Conservation (phyloP, 1,140 invertebrate species). For the Trissolcus basalis region DNA sequence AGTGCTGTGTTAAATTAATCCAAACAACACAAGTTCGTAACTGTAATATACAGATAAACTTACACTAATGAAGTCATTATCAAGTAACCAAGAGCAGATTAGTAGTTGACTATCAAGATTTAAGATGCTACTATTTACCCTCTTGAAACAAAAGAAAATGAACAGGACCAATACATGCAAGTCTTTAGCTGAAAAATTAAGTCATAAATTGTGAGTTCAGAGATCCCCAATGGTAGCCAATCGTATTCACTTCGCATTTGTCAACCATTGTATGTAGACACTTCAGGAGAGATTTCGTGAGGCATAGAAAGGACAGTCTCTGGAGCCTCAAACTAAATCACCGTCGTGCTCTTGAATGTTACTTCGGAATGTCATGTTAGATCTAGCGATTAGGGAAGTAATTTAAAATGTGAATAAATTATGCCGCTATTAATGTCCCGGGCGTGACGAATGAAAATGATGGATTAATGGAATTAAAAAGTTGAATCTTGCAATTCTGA, state of each 20-base stretch:
- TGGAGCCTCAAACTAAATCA: conserved; percentile 57
- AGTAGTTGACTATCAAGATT: no score
- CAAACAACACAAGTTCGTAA: no score
- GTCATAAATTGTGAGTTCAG: not conserved
- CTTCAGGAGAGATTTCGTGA: conserved; percentile 45
- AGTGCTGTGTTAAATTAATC: no score
- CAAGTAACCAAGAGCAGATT: no score
- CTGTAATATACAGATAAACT: no score
- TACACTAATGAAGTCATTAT: no score
- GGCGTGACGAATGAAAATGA: conserved; percentile 61
- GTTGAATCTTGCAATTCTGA: conserved; percentile 54
- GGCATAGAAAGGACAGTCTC: conserved; percentile 53
- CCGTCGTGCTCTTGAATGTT: conserved; percentile 60
- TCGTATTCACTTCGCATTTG: conserved; percentile 38
- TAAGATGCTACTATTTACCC: no score
- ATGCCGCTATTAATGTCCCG: conserved; percentile 59
- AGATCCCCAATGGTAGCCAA: not conserved
- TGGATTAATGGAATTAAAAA: conserved; percentile 63
- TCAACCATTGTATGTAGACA: conserved; percentile 49
- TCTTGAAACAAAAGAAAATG: no score
- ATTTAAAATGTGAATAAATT: conserved; percentile 63
- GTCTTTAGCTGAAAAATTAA: no score
- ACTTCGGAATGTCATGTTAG: conserved; percentile 60
- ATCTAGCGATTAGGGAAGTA: conserved; percentile 60
- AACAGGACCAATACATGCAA: no score